Evolutionary conservation across 1,140 invertebrate genomes (phyloP).

Genomic region (Neelides sp.): DNA sequence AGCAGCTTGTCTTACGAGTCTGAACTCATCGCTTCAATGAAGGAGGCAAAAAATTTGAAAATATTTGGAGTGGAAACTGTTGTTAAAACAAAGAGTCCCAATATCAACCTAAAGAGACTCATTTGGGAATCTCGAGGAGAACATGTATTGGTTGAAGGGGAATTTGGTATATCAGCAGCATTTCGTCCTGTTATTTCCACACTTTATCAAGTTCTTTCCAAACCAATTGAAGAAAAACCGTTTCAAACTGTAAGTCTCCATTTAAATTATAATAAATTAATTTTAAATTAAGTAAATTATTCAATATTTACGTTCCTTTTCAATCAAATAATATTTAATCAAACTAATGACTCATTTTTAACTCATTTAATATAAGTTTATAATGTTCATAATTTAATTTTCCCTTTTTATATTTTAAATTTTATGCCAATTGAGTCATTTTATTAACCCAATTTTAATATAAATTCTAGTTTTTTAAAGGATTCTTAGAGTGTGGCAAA

Average conservation of each 20-base stretch:
- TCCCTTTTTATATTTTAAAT: too few relatives aligned
- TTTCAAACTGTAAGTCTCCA: not conserved
- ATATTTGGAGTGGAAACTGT: slow-evolving; percentile 12
- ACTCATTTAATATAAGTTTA: too few relatives aligned
- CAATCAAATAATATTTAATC: slow-evolving; percentile 2
- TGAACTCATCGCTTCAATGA: slow-evolving; percentile 10
- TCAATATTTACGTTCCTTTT: not conserved
- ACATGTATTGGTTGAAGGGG: slow-evolving; percentile 3
- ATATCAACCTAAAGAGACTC: not conserved
- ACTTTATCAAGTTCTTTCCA: not conserved
- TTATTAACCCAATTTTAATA: too few relatives aligned
- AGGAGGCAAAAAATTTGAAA: slow-evolving; percentile 8
- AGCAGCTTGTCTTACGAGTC: slow-evolving; percentile 1
- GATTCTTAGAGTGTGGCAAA: too few relatives aligned
- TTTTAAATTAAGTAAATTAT: not conserved
- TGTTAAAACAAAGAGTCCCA: slow-evolving; percentile 1
- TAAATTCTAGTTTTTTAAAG: too few relatives aligned
- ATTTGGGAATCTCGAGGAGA: not conserved
- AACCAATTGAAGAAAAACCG: not conserved
- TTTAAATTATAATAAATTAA: not conserved
- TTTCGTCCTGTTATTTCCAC: not conserved
- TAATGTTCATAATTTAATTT: too few relatives aligned
- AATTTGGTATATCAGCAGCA: not conserved
- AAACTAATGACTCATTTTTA: too few relatives aligned
- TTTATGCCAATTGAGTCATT: too few relatives aligned